Evolutionary conservation across 2,888 invertebrate species (phyloP), one percentile per base, ranked within the genome.

Genomic region (Scelioninae gen. 1): DNA sequence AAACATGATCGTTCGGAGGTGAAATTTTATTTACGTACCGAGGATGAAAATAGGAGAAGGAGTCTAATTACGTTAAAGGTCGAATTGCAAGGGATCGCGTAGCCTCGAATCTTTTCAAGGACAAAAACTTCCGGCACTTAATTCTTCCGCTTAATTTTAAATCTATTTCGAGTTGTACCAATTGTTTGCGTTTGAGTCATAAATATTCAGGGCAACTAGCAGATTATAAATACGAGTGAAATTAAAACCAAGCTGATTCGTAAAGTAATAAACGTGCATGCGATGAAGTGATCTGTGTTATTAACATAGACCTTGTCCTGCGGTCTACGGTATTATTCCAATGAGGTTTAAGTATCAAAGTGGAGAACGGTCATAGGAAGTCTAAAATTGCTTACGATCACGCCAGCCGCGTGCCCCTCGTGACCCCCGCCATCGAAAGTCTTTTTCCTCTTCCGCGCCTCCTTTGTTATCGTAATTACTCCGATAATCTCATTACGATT

Each of bases 281-380:
- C 90, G 86, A 90, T 88, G 86, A 88, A 91, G 88, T 86, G 89
- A 90, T 91, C 89, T 85, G 86, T 87, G 88, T 88, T 89, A 90
- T 91, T 91, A 91, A 91, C 91, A 91, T 91, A 91, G 91, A 91
- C 91, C 91, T 91, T 91, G 91, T 88, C 87, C 88, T 85, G 77
- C 85, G 86, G 85, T 84, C 84, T 78, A 72, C 81, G 82, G 86
- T 84, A 86, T 84, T 87, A 85, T 88, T 88, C 81, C 84, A 84
- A 82, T 84, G 82, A 85, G 84, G 78, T 81, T 60, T 69, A 45
- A 78, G 84, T 55, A 81, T 72, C 77, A 66, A 82, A 58, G 60
- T 68, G 66, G 71, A 71, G 78, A 62, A 80, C 69, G 58, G 38
- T 56, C 60, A 65, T 74, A 83, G 78, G 75, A 60, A 83, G 83